phyloP scores from a whole-genome alignment of 2,888 invertebrate genomes.

The Orthosia incerta region DNA sequence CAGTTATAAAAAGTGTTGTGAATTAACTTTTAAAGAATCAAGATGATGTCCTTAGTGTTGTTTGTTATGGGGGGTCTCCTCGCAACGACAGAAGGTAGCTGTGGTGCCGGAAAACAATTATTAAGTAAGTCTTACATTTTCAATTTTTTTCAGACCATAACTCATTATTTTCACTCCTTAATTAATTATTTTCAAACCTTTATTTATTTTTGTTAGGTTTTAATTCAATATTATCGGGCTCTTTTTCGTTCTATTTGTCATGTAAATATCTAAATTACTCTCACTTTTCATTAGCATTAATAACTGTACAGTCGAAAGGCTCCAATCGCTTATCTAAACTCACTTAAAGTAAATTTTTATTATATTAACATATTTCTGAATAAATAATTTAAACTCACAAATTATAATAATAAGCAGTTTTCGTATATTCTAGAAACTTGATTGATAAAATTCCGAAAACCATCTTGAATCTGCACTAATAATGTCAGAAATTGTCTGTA shows the following conservation, averaged over 20 bases:
- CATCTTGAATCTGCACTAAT: slow-evolving; percentile 25
- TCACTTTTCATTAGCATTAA: neutral
- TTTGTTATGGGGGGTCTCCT: slow-evolving; percentile 88
- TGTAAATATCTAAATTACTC: neutral
- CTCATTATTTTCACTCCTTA: neutral
- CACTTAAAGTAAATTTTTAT: slow-evolving; percentile 16
- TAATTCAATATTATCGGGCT: slow-evolving; percentile 16
- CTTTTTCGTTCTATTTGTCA: neutral
- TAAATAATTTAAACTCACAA: slow-evolving; percentile 19
- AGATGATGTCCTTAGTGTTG: slow-evolving; percentile 90
- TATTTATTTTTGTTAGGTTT: neutral
- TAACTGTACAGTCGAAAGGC: slow-evolving; percentile 9
- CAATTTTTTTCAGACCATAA: slow-evolving; percentile 25
- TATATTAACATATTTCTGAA: slow-evolving; percentile 5
- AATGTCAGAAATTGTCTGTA: slow-evolving; percentile 27
- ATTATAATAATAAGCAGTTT: slow-evolving; percentile 22
- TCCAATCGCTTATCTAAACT: neutral
- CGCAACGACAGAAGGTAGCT: slow-evolving; percentile 85
- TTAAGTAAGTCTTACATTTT: slow-evolving; percentile 82
- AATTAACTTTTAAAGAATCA: slow-evolving; percentile 77
- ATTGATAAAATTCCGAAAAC: slow-evolving; percentile 23
- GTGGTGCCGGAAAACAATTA: slow-evolving; percentile 86
- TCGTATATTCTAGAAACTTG: slow-evolving; percentile 12
- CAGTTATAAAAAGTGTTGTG: slow-evolving; percentile 87
- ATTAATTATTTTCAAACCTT: neutral